Percentiles rank a stretch among this genome's conserved stretches.
Evolutionary conservation across 2,888 invertebrate species (phyloP).

Genomic region (Dryomyza anilis): DNA sequence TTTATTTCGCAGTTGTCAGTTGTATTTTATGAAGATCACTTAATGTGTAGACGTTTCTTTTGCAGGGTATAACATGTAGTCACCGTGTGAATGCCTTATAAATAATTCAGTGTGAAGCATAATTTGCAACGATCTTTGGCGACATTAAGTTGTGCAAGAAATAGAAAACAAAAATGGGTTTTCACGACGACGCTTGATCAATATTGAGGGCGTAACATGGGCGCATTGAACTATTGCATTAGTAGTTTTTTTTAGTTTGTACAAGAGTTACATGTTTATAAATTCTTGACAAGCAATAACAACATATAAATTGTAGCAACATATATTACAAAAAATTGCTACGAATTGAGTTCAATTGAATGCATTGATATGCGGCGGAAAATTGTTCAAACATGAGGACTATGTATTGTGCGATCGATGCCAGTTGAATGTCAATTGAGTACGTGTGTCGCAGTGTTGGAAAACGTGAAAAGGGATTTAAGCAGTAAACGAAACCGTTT

Average conservation of each 20-base stretch:
- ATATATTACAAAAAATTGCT: background rate
- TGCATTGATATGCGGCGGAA: slow-evolving; percentile 12
- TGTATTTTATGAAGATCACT: background rate
- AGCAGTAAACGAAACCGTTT: background rate
- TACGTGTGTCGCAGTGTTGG: background rate
- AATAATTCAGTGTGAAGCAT: slow-evolving; percentile 12
- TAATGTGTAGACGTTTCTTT: background rate
- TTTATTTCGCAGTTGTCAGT: background rate
- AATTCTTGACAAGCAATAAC: too few species aligned
- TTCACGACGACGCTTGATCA: too few species aligned
- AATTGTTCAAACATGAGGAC: background rate
- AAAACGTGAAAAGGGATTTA: too few species aligned
- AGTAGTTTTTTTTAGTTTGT: too few species aligned
- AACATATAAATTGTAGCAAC: too few species aligned
- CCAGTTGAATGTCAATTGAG: slow-evolving; percentile 1
- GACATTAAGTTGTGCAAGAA: too few species aligned
- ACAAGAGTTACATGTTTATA: too few species aligned
- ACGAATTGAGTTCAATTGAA: slow-evolving; percentile 13
- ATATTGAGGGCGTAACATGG: too few species aligned
- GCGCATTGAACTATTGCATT: too few species aligned
- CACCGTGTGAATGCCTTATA: background rate
- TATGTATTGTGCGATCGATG: background rate
- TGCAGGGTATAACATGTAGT: too few species aligned
- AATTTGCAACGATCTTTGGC: background rate
- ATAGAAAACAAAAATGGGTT: too few species aligned